Evolutionary conservation across 2,113 vertebrate genomes (phyloP), one percentile per base, ranked within the genome.

Genomic region (Patagioenas fasciata): DNA sequence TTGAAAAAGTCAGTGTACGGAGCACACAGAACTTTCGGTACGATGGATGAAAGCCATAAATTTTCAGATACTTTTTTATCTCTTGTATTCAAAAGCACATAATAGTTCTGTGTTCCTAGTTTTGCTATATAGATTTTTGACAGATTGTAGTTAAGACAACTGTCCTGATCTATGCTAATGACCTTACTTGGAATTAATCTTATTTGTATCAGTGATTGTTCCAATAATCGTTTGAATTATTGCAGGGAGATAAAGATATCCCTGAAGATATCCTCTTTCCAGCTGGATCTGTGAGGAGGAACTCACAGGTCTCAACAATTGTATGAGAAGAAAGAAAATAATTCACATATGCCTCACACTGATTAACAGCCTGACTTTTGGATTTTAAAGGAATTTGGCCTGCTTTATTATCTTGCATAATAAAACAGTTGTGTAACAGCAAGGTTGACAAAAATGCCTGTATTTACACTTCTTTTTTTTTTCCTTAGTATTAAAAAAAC

Each of bases 231-330:
- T 47, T 31, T 85, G 74, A 95, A 81, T 74, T 90, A 86, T 71
- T 90, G 28, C 38, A 80, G 50, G n/a, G 47, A 88, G 82, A 90
- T 90, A 86, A 85, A 93, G 54, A 69, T 61, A 89, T 83, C 48
- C 72, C 86, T 67, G 69, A 81, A 78, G 77, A 84, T 40, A 53
- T 19, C 19, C 15, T 60, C 19, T 12, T 75, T 89, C 94, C 93
- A 96, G n/a, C 16, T 95, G 70, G 18, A 70, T 69, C 40, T 73
- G 11, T 44, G 9, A 64, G 40, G 62, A 92, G 29, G 18, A 72
- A 13, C 24, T 72, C 36, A 38, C 16, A 25, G 32, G 32, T 51
- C 48, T 84, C 4, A 0, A n/a, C 31, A 91, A 62, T 8, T 72
- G 8, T 31, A 31, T 47, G 13, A 61, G 38, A 6, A 78, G 11